Conservation (phyloP, 2,113 vertebrate genomes). For the Dicrurus megarhynchus region DNA sequence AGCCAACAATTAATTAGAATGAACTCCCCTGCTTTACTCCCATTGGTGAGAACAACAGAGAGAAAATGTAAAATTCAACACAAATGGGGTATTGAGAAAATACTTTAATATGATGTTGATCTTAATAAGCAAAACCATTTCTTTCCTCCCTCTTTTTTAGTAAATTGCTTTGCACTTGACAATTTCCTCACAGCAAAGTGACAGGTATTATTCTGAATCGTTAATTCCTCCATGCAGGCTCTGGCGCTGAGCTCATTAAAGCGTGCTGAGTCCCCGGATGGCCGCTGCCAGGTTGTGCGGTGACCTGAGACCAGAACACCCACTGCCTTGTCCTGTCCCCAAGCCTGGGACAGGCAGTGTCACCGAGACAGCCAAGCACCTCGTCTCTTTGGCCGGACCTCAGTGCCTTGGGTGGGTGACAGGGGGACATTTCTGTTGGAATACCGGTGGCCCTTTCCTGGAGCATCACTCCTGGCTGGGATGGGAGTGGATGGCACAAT, state of each 20-base stretch:
- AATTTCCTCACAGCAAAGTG: neutral
- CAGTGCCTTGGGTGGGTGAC: neutral
- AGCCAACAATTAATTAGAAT: neutral
- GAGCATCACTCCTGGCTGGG: neutral
- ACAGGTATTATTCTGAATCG: neutral
- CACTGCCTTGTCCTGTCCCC: fast-evolving
- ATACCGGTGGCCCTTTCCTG: neutral
- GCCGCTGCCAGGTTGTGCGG: neutral
- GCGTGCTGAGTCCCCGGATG: fast-evolving
- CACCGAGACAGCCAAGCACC: fast-evolving
- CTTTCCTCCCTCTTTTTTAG: neutral
- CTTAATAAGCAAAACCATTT: neutral
- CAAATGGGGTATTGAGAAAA: neutral
- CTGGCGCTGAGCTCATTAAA: neutral
- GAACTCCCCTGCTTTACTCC: neutral
- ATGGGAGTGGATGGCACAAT: neutral
- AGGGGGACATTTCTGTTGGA: neutral
- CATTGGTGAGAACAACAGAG: neutral
- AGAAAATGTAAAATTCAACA: neutral
- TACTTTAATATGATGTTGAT: neutral
- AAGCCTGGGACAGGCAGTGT: neutral
- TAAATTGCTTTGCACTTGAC: neutral
- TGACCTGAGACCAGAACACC: neutral
- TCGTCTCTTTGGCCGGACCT: neutral
- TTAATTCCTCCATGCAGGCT: neutral